Conservation (phyloP, 2,888 invertebrate species). For the Eristalinus aeneus region DNA sequence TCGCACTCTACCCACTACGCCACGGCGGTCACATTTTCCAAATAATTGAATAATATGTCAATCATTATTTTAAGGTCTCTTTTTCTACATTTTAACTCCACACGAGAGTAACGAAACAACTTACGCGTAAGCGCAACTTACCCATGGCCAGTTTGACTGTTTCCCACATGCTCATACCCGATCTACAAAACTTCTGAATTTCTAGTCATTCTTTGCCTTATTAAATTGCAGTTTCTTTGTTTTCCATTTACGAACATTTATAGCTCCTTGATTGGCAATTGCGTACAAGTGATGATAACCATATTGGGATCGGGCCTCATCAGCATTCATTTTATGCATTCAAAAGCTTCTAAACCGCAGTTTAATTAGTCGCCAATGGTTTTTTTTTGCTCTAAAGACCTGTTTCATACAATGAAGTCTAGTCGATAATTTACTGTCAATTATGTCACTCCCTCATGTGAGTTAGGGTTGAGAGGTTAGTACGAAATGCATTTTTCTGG, state of each 20-base stretch:
- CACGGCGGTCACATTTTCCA: too few relatives aligned
- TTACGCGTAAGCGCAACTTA: too few relatives aligned
- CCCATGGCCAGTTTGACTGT: too few relatives aligned
- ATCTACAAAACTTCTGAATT: too few relatives aligned
- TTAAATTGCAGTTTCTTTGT: neutral
- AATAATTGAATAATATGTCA: too few relatives aligned
- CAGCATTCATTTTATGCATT: neutral
- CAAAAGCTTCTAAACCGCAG: neutral
- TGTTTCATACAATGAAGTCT: neutral
- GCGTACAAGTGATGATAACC: neutral
- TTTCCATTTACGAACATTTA: neutral
- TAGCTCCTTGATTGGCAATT: neutral
- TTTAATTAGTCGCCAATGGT: neutral
- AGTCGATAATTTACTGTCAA: neutral
- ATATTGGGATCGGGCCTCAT: neutral
- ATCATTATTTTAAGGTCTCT: too few relatives aligned
- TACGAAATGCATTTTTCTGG: neutral
- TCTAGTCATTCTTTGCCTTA: too few relatives aligned
- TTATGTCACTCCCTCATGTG: neutral
- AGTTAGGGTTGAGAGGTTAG: too few relatives aligned
- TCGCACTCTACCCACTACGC: too few relatives aligned
- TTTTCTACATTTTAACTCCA: too few relatives aligned
- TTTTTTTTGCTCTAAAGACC: neutral
- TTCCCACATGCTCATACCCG: too few relatives aligned
- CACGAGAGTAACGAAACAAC: too few relatives aligned